These are phyloP conservation scores for Noctua pronuba DNA, from an alignment of 2,888 invertebrate genomes.

Conservation along the genomic window DNA sequence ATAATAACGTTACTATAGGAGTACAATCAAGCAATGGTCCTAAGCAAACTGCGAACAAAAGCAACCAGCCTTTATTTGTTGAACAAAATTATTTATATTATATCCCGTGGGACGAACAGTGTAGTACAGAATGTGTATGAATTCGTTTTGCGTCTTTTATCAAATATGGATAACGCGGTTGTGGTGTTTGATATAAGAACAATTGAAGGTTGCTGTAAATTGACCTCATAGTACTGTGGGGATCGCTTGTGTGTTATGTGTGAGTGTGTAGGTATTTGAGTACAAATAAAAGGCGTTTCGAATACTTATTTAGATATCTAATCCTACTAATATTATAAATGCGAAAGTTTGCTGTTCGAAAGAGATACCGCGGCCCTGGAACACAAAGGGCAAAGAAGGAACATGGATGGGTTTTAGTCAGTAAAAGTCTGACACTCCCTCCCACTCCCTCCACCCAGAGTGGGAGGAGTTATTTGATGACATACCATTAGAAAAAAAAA, in stretches of 20 bases:
- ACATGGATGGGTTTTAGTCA: too few species aligned
- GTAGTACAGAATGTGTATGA: constrained; percentile 18
- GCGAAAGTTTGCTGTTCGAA: too few species aligned
- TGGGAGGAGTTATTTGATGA: too few species aligned
- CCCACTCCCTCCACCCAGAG: too few species aligned
- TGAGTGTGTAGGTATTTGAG: background rate
- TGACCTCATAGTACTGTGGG: background rate
- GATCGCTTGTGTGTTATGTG: background rate
- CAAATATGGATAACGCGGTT: constrained; percentile 23
- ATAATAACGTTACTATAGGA: constrained; percentile 43
- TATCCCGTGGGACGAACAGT: constrained; percentile 36
- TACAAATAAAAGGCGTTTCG: background rate
- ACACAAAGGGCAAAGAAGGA: too few species aligned
- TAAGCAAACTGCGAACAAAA: constrained; percentile 53
- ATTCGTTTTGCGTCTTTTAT: constrained; percentile 34
- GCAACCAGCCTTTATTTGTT: constrained; percentile 52
- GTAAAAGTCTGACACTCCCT: too few species aligned
- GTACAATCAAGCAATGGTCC: constrained; percentile 59
- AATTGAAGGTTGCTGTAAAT: constrained; percentile 4
- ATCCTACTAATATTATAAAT: too few species aligned
- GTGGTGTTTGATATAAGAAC: background rate
- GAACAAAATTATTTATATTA: constrained; percentile 56
- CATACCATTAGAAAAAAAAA: too few species aligned
- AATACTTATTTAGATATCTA: too few species aligned
- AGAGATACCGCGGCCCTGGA: too few species aligned